These are phyloP conservation scores for Thripadectes ignobilis DNA, from an alignment of 2,797 vertebrate species.

Conservation along the genomic window DNA sequence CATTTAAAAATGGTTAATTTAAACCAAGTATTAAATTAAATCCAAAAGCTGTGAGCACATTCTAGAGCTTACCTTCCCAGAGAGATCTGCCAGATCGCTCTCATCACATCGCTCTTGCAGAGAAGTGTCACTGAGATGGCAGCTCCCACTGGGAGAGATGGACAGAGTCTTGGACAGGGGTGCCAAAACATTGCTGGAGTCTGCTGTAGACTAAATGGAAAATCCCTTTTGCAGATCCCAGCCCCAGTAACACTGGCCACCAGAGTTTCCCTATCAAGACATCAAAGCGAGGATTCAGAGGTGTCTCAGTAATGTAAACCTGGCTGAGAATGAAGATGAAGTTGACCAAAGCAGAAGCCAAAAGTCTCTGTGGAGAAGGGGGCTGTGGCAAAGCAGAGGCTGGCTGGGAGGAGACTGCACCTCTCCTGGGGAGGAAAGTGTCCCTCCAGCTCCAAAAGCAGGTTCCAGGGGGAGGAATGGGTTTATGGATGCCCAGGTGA, in stretches of 20 bases:
- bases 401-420: not conserved
- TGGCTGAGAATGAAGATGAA: constrained; percentile 21
- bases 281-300: constrained; percentile 19
- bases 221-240: constrained; percentile 58
- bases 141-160: constrained; percentile 50
- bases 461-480: not conserved
- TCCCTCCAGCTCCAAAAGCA: not conserved
- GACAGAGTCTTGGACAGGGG: not conserved
- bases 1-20: constrained; percentile 67
- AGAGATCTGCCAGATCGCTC: constrained; percentile 60
- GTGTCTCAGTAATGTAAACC: not conserved
- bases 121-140: constrained; percentile 64
- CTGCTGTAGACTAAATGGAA: constrained; percentile 28
- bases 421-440: not conserved
- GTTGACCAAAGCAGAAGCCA: not conserved
- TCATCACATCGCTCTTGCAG: not conserved
- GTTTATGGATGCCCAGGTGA: not conserved
- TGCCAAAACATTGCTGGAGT: constrained; percentile 46
- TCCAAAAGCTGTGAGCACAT: constrained; percentile 60
- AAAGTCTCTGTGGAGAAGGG: not conserved
- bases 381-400: not conserved
- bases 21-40: constrained; percentile 60
- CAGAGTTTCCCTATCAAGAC: not conserved
- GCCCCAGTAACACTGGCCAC: not conserved
- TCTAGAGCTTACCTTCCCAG: constrained; percentile 59